Evolutionary conservation across 2,113 vertebrate genomes (phyloP), one percentile per base, ranked within the genome.

Genomic region (Nicator chloris): DNA sequence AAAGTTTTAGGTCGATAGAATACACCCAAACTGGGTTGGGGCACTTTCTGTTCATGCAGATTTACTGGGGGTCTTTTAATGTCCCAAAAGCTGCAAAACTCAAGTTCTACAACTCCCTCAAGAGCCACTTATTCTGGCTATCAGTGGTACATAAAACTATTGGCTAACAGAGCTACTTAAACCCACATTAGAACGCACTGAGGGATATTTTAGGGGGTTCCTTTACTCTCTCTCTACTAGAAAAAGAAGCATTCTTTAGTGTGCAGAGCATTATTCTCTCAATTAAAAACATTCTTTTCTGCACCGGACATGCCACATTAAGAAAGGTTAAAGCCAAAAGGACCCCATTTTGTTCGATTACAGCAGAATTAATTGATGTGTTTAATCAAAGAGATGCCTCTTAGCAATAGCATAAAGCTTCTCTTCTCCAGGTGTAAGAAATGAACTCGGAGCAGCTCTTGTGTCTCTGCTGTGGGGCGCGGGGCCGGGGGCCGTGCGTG

Each of bases 381-480:
- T 91, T 95, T 96, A 97, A 97, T 97, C 86, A 97, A 97, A 97
- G 88, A 93, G 77, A 95, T 95, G 68, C 56, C 96, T 91, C 57
- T 96, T 96, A 91, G 91, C 96, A 97, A 90, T 65, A 56, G 83
- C 88, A 97, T 78, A 95, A 91, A 98, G 84, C 70, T 91, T 70
- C 78, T 68, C 88, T 86, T 86, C 93, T 93, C 88, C 27, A 2
- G n/a, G n/a, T n/a, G n/a, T n/a, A n/a, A n/a, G n/a, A n/a, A n/a
- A n/a, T n/a, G n/a, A n/a, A n/a, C n/a, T n/a, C n/a, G n/a, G n/a
- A n/a, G n/a, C n/a, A n/a, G n/a, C n/a, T n/a, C n/a, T n/a, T n/a
- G n/a, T n/a, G n/a, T n/a, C n/a, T n/a, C n/a, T n/a, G n/a, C n/a
- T n/a, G n/a, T n/a, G n/a, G n/a, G n/a, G n/a, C n/a, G n/a, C n/a